Evolutionary conservation across 2,113 vertebrate species (phyloP).

Genomic region (Rhizomys pruinosus): DNA sequence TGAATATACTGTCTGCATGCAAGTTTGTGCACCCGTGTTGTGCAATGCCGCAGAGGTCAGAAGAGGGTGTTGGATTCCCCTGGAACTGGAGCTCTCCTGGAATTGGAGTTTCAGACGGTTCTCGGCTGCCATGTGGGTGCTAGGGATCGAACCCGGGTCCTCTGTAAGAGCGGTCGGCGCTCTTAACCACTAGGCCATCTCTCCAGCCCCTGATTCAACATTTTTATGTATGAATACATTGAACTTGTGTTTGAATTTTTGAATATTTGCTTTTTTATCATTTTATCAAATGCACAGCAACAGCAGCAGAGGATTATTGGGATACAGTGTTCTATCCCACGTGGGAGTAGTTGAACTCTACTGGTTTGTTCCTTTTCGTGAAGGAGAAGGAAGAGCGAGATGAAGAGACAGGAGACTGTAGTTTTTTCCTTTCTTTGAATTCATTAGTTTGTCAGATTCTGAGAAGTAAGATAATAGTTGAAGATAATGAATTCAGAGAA

Average conservation of each 20-base stretch:
- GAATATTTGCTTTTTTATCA: neutral
- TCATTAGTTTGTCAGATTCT: conserved; percentile 58
- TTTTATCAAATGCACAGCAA: neutral
- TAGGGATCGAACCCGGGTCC: no score
- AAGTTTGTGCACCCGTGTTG: no score
- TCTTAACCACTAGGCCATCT: no score
- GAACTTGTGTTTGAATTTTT: neutral
- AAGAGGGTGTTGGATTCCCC: no score
- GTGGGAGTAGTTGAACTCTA: neutral
- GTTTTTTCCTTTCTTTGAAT: conserved; percentile 59
- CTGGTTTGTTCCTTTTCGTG: neutral
- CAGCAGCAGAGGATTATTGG: neutral
- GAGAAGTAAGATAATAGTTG: conserved; percentile 56
- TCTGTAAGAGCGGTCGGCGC: no score
- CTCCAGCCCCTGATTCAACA: neutral
- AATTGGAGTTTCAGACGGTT: no score
- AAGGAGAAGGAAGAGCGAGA: neutral
- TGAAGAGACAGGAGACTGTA: neutral
- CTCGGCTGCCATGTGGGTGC: no score
- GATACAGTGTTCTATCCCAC: neutral
- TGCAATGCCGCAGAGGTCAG: no score
- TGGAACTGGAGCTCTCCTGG: no score
- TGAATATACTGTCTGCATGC: no score
- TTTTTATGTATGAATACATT: neutral
- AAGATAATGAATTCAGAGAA: conserved; percentile 71